phyloP scores from a whole-genome alignment of 2,797 vertebrate genomes.

The Oreortyx pictus region DNA sequence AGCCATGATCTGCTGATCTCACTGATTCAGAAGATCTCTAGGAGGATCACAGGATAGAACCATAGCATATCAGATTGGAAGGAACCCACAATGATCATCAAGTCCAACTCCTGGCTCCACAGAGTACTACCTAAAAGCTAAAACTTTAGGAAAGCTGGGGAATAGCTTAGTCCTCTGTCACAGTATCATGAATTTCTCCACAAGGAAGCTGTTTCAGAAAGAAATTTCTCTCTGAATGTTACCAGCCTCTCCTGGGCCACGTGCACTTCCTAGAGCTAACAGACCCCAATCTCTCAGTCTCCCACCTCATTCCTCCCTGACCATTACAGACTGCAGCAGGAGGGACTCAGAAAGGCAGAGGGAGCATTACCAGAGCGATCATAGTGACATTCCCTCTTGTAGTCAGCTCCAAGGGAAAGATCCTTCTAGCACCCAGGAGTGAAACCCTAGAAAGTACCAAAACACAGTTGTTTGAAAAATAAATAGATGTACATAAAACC shows the following conservation, averaged over 20 bases:
- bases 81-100: neutral
- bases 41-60: neutral
- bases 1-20: neutral
- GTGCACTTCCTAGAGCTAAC: neutral
- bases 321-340: neutral
- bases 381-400: neutral
- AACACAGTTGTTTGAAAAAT: conserved; percentile 27
- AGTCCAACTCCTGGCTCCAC: neutral
- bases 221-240: neutral
- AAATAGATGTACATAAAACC: conserved; percentile 24
- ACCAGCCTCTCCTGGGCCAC: neutral
- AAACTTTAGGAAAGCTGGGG: neutral
- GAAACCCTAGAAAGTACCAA: conserved; percentile 39
- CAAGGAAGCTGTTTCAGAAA: neutral
- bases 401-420: neutral
- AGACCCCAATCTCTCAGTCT: fast-evolving
- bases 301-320: neutral
- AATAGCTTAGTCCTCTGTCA: neutral
- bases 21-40: neutral
- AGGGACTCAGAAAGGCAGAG: neutral
- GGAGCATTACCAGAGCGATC: neutral
- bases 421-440: neutral
- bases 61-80: neutral
- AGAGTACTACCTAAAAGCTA: neutral
- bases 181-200: fast-evolving